Percentiles rank a stretch among this genome's conserved stretches.
phyloP scores from a whole-genome alignment of 2,113 vertebrate genomes.

The Odocoileus hemionus region DNA sequence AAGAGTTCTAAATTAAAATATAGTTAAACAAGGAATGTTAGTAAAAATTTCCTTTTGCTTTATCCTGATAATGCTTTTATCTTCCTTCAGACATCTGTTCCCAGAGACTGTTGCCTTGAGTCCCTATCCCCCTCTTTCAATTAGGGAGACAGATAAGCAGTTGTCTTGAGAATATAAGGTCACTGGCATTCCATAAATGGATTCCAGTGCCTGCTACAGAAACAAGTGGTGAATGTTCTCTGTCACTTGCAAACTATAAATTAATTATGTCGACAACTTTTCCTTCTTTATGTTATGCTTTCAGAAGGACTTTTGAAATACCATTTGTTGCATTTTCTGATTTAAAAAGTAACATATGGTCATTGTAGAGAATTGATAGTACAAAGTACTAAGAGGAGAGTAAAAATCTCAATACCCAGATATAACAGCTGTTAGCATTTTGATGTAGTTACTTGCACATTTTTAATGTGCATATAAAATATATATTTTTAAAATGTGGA shows the following conservation, averaged over 20 bases:
- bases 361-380: constrained; percentile 21
- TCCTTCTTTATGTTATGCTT: constrained; percentile 11
- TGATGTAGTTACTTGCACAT: not conserved
- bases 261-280: constrained; percentile 56
- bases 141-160: constrained; percentile 58
- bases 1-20: not conserved
- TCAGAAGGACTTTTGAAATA: constrained; percentile 39
- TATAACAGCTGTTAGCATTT: constrained; percentile 42
- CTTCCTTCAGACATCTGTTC: constrained; percentile 54
- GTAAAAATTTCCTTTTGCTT: not conserved
- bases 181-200: constrained; percentile 46
- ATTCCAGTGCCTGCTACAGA: constrained; percentile 48
- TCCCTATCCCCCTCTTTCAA: constrained; percentile 24
- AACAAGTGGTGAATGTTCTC: constrained; percentile 61
- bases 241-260: constrained; percentile 62
- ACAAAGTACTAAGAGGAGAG: constrained; percentile 27
- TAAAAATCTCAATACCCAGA: constrained; percentile 38
- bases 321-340: constrained; percentile 46
- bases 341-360: constrained; percentile 34
- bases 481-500: not conserved
- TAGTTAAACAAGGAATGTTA: not conserved
- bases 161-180: constrained; percentile 57
- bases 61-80: constrained; percentile 34
- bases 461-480: constrained; percentile 16
- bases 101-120: constrained; percentile 48